Evolutionary conservation across 2,113 vertebrate species (phyloP).

Genomic region (Caranx melampygus): DNA sequence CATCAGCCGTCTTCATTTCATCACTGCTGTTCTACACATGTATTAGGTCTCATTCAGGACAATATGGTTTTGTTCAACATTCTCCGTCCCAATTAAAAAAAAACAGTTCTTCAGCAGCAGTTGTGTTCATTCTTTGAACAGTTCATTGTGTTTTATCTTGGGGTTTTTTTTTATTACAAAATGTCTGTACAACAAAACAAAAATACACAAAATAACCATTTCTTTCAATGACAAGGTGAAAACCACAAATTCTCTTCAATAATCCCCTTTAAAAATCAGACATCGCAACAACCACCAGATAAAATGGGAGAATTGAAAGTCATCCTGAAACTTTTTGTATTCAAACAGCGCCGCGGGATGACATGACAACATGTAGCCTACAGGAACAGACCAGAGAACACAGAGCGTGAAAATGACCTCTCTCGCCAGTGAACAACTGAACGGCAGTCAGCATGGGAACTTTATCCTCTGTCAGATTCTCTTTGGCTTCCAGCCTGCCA

Average conservation of each 20-base stretch:
- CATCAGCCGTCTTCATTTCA: conserved; percentile 44
- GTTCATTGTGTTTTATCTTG: conserved; percentile 50
- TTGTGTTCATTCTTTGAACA: conserved; percentile 47
- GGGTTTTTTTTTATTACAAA: conserved; percentile 79
- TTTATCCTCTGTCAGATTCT: conserved; percentile 35
- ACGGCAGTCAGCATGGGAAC: conserved; percentile 21
- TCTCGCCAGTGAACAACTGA: conserved; percentile 25
- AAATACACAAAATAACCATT: conserved; percentile 74
- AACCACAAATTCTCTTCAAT: conserved; percentile 49
- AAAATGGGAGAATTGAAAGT: conserved; percentile 9
- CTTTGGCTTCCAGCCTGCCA: conserved; percentile 44
- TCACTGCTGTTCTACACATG: conserved; percentile 33
- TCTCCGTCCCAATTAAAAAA: conserved; percentile 66
- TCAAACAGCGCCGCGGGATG: conserved; percentile 22
- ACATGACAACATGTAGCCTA: conserved; percentile 4
- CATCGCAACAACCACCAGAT: neutral
- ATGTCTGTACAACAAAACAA: conserved; percentile 79
- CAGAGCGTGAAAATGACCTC: conserved; percentile 34
- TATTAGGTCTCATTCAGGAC: conserved; percentile 46
- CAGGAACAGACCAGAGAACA: conserved; percentile 33
- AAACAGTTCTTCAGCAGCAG: conserved; percentile 18
- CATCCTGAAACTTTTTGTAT: neutral
- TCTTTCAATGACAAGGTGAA: conserved; percentile 54
- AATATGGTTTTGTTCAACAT: conserved; percentile 55
- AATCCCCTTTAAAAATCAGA: conserved; percentile 38